A percentile compares a stretch with the other conserved stretches of the same genome.
phyloP scores from a whole-genome alignment of 2,797 vertebrate genomes.

The Ammospiza maritima region DNA sequence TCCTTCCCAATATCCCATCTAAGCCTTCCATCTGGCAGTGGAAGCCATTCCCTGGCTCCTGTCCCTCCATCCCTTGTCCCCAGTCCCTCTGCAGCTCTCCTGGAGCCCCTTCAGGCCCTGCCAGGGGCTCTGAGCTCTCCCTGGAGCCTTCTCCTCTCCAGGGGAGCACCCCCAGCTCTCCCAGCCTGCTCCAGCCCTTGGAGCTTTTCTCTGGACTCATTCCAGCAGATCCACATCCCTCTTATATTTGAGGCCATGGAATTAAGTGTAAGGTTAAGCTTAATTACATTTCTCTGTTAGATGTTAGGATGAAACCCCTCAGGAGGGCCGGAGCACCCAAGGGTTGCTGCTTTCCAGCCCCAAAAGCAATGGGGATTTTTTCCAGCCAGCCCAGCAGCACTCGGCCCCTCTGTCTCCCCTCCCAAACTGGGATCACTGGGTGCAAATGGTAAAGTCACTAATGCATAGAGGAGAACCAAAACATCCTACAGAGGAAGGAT shows the following conservation, averaged over 20 bases:
- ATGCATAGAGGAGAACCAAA: not conserved
- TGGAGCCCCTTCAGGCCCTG: not conserved
- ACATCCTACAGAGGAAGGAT: not conserved
- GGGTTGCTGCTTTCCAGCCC: not conserved
- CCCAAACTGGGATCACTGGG: not conserved
- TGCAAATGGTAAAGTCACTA: not conserved
- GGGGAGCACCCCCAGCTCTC: not conserved
- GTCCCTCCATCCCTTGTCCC: not conserved
- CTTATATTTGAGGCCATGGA: not conserved
- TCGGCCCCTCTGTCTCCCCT: rapidly evolving
- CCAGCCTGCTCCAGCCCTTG: not conserved
- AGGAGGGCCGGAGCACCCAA: rapidly evolving
- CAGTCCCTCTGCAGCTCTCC: not conserved
- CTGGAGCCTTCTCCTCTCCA: not conserved
- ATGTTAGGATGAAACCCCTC: not conserved
- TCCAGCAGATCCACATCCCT: not conserved
- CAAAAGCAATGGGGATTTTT: not conserved
- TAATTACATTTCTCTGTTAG: not conserved
- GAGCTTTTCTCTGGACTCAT: not conserved
- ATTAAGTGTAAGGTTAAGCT: not conserved
- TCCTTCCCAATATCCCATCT: not conserved
- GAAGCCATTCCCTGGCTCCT: not conserved
- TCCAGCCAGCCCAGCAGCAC: not conserved
- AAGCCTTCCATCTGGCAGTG: rapidly evolving
- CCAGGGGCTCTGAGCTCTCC: not conserved